Evolutionary conservation across 1,140 invertebrate genomes (phyloP), one percentile per base, ranked within the genome.

Genomic region (Thaumetopoea pityocampa): DNA sequence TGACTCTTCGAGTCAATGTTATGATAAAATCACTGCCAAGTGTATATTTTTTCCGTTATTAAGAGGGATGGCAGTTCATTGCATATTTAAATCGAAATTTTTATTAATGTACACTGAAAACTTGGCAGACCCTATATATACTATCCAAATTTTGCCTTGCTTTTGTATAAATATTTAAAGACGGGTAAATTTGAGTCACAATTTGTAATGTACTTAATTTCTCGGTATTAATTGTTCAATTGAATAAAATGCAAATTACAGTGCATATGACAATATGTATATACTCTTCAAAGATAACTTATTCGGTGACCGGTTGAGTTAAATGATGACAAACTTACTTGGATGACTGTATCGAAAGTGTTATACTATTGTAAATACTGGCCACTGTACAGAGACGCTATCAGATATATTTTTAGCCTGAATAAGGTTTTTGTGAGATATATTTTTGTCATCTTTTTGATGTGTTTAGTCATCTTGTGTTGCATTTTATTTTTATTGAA

Each of bases 401-500:
- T 42, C 50, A 30, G 30, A 20, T 40, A 54, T 37, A 51, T 48
- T 48, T 26, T 49, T 45, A 30, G 32, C 24, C 32, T 32, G 16
- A 15, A 9, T 15, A 34, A 5, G 29, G 36, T 23, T 43, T 43
- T 37, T 54, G 23, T 40, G 30, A 50, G 8, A 45, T 47, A 43
- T 26, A 42, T 48, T 42, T 42, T 43, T 50, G 35, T 38, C 20
- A 50, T 10, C 16, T 55, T 61, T 63, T 60, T 58, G 48, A 51
- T 42, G 38, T 36, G 32, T 58, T 58, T 60, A 27, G 18, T 36
- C n/a, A n/a, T n/a, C 44, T 53, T 51, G 40, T 64, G 50, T 61
- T 72, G 62, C 72, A 71, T 72, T 78, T 81, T 81, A 77, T 72
- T 74, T 36, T 74, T 68, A 62, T 69, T 73, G 60, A 69, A 74